phyloP scores from a whole-genome alignment of 2,888 invertebrate species.

The Alloscopus bannaensis region DNA sequence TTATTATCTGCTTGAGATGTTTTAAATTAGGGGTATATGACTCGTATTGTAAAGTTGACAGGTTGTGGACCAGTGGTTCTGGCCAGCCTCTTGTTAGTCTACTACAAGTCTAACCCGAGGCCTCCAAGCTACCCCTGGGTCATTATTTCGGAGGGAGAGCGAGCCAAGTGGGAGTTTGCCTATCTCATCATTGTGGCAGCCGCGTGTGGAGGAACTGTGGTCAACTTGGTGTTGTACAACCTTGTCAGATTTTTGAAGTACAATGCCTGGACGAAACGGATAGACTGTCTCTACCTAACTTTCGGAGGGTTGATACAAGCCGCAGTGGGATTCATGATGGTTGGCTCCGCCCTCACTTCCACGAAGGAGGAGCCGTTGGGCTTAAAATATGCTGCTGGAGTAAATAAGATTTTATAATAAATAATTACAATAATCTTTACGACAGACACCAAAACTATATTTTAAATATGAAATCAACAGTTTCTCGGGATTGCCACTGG shows the following conservation, averaged over 20 bases:
- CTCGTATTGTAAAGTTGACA: neutral
- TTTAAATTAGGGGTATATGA: neutral
- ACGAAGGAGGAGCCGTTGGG: conserved; percentile 17
- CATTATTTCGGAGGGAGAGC: neutral
- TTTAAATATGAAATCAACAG: conserved; percentile 13
- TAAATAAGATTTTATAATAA: conserved; percentile 20
- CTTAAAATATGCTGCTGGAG: conserved; percentile 48
- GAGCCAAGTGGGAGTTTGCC: conserved; percentile 31
- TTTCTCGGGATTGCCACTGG: conserved; percentile 50
- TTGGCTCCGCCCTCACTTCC: conserved; percentile 28
- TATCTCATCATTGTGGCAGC: conserved; percentile 29
- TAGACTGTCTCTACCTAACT: conserved; percentile 38
- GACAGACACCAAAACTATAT: neutral
- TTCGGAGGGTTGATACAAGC: conserved; percentile 30
- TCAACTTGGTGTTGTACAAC: conserved; percentile 29
- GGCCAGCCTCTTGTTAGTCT: conserved; percentile 14
- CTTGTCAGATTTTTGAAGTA: conserved; percentile 10
- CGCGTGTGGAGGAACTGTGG: conserved; percentile 19
- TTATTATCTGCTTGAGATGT: neutral
- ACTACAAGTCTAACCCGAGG: conserved; percentile 12
- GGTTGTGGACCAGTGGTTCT: conserved; percentile 39
- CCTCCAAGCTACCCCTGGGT: neutral
- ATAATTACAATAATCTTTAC: neutral
- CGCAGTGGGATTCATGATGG: conserved; percentile 40
- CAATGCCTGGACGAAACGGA: conserved; percentile 35